A percentile compares a stretch with the other conserved stretches of the same genome.
These are phyloP conservation scores for Unio pictorum DNA, from an alignment of 2,888 invertebrate genomes.

Conservation along the genomic window DNA sequence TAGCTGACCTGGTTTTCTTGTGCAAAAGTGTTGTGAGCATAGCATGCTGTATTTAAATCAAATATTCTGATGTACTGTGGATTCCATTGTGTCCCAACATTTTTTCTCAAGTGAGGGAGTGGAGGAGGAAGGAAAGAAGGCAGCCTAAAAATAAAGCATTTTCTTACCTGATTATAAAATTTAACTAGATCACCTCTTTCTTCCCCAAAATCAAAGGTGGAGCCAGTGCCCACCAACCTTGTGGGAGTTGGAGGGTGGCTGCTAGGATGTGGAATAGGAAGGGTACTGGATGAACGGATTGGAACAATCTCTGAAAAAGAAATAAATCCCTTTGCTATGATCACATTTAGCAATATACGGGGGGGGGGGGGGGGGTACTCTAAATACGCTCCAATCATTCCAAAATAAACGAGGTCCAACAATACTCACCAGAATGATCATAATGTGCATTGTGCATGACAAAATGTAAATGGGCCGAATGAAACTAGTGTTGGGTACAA, in stretches of 20 bases:
- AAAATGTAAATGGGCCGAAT: too few relatives aligned
- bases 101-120: too few relatives aligned
- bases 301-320: constrained; percentile 19
- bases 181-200: constrained; percentile 90
- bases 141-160: not conserved
- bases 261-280: constrained; percentile 72
- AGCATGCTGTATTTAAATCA: too few relatives aligned
- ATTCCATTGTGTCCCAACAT: too few relatives aligned
- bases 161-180: constrained; percentile 84
- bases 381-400: not conserved
- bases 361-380: not conserved
- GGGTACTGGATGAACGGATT: constrained; percentile 73
- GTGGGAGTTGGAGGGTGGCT: constrained; percentile 77
- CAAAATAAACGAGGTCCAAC: too few relatives aligned
- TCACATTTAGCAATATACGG: not conserved
- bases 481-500: too few relatives aligned
- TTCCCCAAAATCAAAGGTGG: constrained; percentile 71
- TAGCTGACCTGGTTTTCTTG: too few relatives aligned
- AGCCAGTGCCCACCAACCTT: constrained; percentile 75
- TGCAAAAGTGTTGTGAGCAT: too few relatives aligned
- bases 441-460: too few relatives aligned
- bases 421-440: too few relatives aligned
- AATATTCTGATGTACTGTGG: too few relatives aligned
- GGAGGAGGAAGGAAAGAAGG: too few relatives aligned
- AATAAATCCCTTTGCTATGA: not conserved